Percentiles rank a stretch among this genome's conserved stretches.
phyloP scores from a whole-genome alignment of 2,888 invertebrate species.

The Tiliacea citrago region DNA sequence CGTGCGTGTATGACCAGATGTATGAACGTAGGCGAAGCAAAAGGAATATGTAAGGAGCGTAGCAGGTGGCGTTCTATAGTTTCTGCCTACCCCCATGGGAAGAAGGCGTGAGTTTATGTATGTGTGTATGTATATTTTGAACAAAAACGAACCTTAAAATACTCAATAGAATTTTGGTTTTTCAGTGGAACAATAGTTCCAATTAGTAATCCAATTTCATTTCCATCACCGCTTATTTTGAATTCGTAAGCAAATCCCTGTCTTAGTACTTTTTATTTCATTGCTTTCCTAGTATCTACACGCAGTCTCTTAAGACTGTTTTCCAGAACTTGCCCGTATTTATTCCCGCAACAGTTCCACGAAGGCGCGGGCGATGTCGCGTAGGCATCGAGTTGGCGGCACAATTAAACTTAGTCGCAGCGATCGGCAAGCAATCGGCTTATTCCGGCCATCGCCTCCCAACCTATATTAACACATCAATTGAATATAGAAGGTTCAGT shows the following conservation, averaged over 20 bases:
- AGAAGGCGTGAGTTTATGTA: too few species aligned
- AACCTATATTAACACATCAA: conserved; percentile 10
- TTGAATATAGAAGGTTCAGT: conserved; percentile 26
- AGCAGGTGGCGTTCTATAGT: too few species aligned
- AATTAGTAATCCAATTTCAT: too few species aligned
- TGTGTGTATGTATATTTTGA: too few species aligned
- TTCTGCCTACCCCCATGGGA: too few species aligned
- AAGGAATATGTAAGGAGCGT: too few species aligned
- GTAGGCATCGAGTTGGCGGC: conserved; percentile 18
- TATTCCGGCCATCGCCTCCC: conserved; percentile 47
- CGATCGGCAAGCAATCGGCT: conserved; percentile 54
- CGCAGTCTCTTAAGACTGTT: not conserved
- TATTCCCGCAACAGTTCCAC: not conserved
- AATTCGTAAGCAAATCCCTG: not conserved
- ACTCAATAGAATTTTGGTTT: not conserved
- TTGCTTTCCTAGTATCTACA: not conserved
- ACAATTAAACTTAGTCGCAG: conserved; percentile 49
- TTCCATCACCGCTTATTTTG: too few species aligned
- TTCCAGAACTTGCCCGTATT: not conserved
- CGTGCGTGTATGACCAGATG: too few species aligned
- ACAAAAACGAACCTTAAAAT: not conserved
- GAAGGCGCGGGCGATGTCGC: not conserved
- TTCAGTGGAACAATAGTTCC: too few species aligned
- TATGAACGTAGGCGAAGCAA: too few species aligned
- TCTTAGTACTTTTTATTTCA: not conserved